Base-by-base conservation (phyloP, 2,797 vertebrate genomes). In the Melanotaenia parkinsoni region DNA sequence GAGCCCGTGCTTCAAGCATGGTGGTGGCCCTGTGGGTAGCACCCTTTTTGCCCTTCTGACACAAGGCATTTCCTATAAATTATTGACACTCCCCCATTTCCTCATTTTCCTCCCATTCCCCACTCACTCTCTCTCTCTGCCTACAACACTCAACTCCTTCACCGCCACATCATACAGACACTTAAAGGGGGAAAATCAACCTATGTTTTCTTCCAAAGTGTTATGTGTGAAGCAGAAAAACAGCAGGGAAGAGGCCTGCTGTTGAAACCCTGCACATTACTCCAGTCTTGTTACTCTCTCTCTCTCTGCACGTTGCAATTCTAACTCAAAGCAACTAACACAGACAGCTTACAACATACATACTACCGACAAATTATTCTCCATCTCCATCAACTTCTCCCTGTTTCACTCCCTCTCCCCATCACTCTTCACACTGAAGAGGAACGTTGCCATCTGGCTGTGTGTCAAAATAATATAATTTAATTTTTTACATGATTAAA, bases 41-140 rank as follows among this genome's bases (percentile, higher is more conserved):
- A 88, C 71, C 91, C 76, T 78, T 90, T 89, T 92, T 92, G 93
- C 79, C 94, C 92, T 84, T 90, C 88, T 89, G 86, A 93, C 90
- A 91, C 85, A 77, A 88, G 5, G 18, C 83, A 78, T 82, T 91
- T 79, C 68, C 84, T 87, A 95, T 96, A 92, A 96, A 96, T 96
- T 95, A 96, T 94, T 95, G 91, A 95, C 91, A 88, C 78, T 59
- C 58, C 74, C 87, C 79, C 78, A 77, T 82, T 73, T 79, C 85
- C 74, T 86, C 81, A 80, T 86, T 85, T 80, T 86, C 81, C 83
- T 78, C 61, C 61, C 43, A 79, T 87, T 76, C 57, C 50, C 78
- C 30, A 30, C 85, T 76, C 61, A 86, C 73, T 60, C 51, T 80
- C 84, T 76, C 61, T 28, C 67, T 66, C 57, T 58, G 71, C 76